A percentile compares a stretch with the other conserved stretches of the same genome.
phyloP scores from a whole-genome alignment of 2,113 vertebrate species.

The Melanostigma gelatinosum region DNA sequence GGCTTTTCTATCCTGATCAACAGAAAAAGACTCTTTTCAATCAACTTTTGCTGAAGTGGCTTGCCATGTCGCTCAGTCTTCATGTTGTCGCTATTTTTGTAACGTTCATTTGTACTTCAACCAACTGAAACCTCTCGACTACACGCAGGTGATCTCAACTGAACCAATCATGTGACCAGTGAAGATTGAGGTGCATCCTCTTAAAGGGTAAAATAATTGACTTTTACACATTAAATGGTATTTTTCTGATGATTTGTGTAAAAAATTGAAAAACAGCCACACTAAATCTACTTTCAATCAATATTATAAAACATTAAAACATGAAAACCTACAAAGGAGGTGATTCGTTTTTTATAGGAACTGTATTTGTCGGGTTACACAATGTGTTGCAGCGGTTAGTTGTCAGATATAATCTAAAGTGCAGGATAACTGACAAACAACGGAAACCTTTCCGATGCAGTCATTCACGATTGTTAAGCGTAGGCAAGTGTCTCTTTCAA shows the following conservation, averaged over 20 bases:
- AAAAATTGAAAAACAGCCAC: neutral
- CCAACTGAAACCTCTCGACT: neutral
- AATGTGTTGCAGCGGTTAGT: neutral
- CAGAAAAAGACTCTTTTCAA: neutral
- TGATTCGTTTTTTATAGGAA: neutral
- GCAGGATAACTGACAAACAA: slow-evolving; percentile 5
- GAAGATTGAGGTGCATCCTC: neutral
- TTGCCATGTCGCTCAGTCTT: neutral
- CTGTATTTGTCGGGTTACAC: neutral
- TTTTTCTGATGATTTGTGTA: neutral
- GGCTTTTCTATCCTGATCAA: neutral
- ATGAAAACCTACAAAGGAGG: neutral
- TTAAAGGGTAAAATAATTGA: neutral
- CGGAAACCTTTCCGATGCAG: neutral
- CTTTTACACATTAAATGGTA: neutral
- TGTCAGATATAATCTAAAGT: neutral
- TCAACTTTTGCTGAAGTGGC: neutral
- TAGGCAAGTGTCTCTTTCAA: slow-evolving; percentile 31
- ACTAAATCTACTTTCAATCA: neutral
- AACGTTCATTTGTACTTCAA: neutral
- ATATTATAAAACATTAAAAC: neutral
- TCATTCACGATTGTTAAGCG: neutral
- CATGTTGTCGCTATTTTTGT: neutral
- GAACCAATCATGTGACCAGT: neutral
- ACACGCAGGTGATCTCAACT: neutral